Conservation (phyloP, 2,888 invertebrate species). For the Ypsolopha sequella region DNA sequence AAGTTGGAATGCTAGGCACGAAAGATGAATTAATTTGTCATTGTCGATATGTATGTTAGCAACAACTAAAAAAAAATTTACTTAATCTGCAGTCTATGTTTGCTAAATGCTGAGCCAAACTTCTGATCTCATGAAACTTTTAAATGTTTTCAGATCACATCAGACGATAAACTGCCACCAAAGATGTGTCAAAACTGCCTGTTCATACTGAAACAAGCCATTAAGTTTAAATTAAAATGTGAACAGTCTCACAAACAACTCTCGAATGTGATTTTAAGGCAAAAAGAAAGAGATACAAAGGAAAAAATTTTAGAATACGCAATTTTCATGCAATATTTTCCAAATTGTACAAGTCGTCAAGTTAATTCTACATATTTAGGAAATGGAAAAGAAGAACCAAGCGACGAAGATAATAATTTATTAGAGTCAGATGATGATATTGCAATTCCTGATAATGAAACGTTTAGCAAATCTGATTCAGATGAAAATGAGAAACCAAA, state of each 20-base stretch:
- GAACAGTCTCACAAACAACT: constrained; percentile 35
- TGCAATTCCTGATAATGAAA: not conserved
- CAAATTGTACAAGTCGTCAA: not conserved
- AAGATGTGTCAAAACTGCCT: constrained; percentile 44
- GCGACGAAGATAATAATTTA: not conserved
- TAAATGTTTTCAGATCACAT: constrained; percentile 15
- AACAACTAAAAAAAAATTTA: no score
- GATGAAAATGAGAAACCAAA: not conserved
- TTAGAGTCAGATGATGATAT: not conserved
- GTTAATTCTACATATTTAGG: not conserved
- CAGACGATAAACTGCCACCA: constrained; percentile 33
- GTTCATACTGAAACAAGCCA: constrained; percentile 36
- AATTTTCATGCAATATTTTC: constrained; percentile 24
- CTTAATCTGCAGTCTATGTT: no score
- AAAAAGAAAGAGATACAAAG: constrained; percentile 15
- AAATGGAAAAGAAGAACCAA: not conserved
- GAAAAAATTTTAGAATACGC: constrained; percentile 30
- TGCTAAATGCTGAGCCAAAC: no score
- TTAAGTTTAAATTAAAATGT: constrained; percentile 42
- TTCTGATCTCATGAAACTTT: no score
- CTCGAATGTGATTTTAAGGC: constrained; percentile 14
- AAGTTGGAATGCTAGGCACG: no score
- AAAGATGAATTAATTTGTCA: no score
- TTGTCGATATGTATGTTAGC: no score
- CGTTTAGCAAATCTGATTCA: not conserved